Conservation (phyloP, 2,888 invertebrate genomes). For the Cacoxenus indagator region DNA sequence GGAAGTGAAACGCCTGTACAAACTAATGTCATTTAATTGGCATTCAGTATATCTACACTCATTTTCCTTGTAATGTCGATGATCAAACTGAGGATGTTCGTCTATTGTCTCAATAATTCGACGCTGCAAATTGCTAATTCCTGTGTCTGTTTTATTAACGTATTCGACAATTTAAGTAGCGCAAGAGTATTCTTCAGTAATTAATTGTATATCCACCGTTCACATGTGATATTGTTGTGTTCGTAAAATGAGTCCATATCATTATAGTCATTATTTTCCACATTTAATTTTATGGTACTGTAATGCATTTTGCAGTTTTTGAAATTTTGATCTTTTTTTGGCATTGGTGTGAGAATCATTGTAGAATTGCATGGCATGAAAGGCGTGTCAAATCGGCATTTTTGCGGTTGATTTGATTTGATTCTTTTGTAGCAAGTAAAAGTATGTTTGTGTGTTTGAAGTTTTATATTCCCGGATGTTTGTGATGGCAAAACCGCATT, state of each 20-base stretch:
- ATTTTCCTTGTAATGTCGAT: not conserved
- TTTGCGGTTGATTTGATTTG: not conserved
- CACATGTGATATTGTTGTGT: too few species aligned
- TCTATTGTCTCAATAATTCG: slow-evolving; percentile 52
- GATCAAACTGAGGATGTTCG: slow-evolving; percentile 60
- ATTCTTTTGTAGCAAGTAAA: slow-evolving; percentile 30
- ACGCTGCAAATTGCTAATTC: slow-evolving; percentile 54
- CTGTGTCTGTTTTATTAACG: slow-evolving; percentile 64
- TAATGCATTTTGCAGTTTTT: not conserved
- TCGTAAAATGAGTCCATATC: too few species aligned
- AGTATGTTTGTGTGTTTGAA: slow-evolving; percentile 29
- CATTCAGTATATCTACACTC: not conserved
- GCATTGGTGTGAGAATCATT: slow-evolving; percentile 17
- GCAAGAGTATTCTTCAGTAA: slow-evolving; percentile 65
- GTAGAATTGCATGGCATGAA: slow-evolving; percentile 24
- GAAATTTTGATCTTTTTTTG: slow-evolving; percentile 9
- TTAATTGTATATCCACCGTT: slow-evolving; percentile 63
- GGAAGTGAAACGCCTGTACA: too few species aligned
- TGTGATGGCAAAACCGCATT: slow-evolving; percentile 39
- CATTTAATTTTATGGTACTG: not conserved
- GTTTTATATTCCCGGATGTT: slow-evolving; percentile 12
- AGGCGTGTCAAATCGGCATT: too few species aligned
- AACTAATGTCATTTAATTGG: too few species aligned
- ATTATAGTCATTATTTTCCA: too few species aligned
- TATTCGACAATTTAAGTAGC: slow-evolving; percentile 68